phyloP scores from a whole-genome alignment of 2,113 vertebrate genomes.

The Oncorhynchus clarkii region DNA sequence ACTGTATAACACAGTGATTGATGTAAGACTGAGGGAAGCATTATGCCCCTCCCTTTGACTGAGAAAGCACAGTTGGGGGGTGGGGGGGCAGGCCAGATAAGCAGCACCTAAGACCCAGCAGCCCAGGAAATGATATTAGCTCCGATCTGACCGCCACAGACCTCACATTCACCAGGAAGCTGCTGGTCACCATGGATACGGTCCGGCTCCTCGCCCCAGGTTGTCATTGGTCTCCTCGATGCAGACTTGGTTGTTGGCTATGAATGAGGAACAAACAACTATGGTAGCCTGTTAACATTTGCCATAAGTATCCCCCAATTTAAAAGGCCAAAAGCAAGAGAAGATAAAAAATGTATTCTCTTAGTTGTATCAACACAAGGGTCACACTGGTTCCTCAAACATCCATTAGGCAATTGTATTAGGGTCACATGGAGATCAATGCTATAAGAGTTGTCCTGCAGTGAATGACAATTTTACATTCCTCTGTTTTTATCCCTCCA shows the following conservation, averaged over 20 bases:
- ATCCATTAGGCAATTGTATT: no score
- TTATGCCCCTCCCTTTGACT: not conserved
- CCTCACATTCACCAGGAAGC: conserved; percentile 46
- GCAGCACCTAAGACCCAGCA: conserved; percentile 57
- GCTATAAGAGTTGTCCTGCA: no score
- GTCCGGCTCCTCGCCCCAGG: conserved; percentile 20
- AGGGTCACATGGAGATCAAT: no score
- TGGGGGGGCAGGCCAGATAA: conserved; percentile 45
- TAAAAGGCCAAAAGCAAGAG: no score
- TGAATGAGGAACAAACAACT: no score
- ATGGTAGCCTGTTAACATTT: no score
- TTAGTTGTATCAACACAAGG: not conserved
- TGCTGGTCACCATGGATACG: conserved; percentile 65
- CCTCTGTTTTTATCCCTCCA: no score
- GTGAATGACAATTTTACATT: no score
- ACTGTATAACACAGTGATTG: not conserved
- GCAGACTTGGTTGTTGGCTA: not conserved
- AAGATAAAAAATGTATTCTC: no score
- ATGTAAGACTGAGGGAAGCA: not conserved
- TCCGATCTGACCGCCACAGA: conserved; percentile 46
- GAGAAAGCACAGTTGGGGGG: conserved; percentile 1
- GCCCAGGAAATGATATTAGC: conserved; percentile 70
- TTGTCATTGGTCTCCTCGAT: conserved; percentile 1
- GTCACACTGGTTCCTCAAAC: no score
- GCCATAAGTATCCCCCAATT: no score